Evolutionary conservation across 1,140 invertebrate genomes (phyloP), one percentile per base, ranked within the genome.

Genomic region (Drosophila lacertosa): DNA sequence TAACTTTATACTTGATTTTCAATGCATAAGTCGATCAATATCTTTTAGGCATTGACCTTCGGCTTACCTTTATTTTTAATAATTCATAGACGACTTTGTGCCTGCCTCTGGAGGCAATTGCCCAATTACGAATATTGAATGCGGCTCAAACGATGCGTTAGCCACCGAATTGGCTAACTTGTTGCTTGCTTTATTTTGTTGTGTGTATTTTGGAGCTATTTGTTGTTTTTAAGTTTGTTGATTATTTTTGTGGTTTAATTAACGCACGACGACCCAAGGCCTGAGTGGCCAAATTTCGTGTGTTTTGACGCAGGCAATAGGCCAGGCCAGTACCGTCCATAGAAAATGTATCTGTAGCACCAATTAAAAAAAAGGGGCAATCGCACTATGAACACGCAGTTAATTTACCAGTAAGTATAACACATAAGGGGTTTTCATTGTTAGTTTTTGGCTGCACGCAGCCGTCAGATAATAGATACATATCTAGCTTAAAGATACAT

Each of bases 31-130:
- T 13, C 44, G 64, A 40, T 64, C 13, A 29, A 54, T 44, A 64
- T 54, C 40, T 15, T 13, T 26, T 58, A 32, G 40, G 26, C 55
- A 33, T 62, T 62, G 65, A 68, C 58, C 65, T 68, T 32, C 29
- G 62, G 35, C 50, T 35, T 11, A 53, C n/a, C 18, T 29, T 29
- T 9, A 47, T 26, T n/a, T 54, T 13, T 5, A 22, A 51, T 62
- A 51, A 9, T 37, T 42, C 3, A 33, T 50, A 24, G 45, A 45
- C 24, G 40, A 33, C 39, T 29, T 20, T 29, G 45, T 35, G 39
- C 48, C 44, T 16, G 13, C 51, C 35, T 48, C 51, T 24, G 40
- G 40, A 13, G 24, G n/a, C 63, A 45, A 67, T 60, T 62, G 64
- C 35, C 45, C 64, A 67, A 59, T 59, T 59, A 59, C 53, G 15